A percentile compares a stretch with the other conserved stretches of the same genome.
These are phyloP conservation scores for Sarotherodon lohbergeri DNA, from an alignment of 2,113 vertebrate genomes.

Conservation along the genomic window DNA sequence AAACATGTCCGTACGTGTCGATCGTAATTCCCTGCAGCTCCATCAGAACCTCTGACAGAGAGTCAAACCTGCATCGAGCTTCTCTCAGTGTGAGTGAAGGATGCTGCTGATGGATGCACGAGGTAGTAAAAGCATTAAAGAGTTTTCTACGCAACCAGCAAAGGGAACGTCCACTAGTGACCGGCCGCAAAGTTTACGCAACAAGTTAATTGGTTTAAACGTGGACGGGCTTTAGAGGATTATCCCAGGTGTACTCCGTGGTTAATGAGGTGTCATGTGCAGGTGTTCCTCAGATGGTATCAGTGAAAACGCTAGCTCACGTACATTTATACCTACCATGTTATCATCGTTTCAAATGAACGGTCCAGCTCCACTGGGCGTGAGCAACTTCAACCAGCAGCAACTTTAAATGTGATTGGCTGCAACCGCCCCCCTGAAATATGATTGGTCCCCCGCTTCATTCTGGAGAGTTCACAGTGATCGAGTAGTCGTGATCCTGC, in stretches of 20 bases:
- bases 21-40: not conserved
- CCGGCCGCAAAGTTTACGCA: not conserved
- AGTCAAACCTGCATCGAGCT: not conserved
- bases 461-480: not conserved
- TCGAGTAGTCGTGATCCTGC: not conserved
- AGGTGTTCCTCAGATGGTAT: not conserved
- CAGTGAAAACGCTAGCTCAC: not conserved
- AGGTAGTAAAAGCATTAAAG: not conserved
- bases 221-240: not conserved
- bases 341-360: not conserved
- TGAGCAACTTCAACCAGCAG: not conserved
- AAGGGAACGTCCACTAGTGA: not conserved
- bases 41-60: not conserved
- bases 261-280: not conserved
- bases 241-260: not conserved
- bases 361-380: not conserved
- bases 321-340: accelerated
- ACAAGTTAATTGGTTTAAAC: not conserved
- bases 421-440: not conserved
- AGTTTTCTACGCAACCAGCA: too few relatives aligned
- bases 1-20: not conserved
- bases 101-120: not conserved
- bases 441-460: not conserved
- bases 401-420: not conserved
- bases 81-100: not conserved